Evolutionary conservation across 2,113 vertebrate species (phyloP).

Genomic region (Rhombomys opimus): DNA sequence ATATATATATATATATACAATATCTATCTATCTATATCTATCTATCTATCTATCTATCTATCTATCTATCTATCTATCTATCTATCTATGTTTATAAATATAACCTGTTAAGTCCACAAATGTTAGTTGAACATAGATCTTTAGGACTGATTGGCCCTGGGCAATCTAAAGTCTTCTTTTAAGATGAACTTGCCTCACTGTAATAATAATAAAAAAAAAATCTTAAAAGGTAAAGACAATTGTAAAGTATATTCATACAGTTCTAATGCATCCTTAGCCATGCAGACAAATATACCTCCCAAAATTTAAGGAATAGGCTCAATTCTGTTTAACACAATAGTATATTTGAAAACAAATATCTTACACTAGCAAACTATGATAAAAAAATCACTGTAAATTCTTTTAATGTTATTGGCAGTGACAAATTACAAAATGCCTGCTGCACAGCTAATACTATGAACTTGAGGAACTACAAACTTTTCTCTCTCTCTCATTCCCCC

Average conservation of each 20-base stretch:
- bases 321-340: background rate
- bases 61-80: too few relatives aligned
- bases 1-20: too few relatives aligned
- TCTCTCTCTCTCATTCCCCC: background rate
- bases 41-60: too few relatives aligned
- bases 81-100: background rate
- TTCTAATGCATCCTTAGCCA: background rate
- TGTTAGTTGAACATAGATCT: too few relatives aligned
- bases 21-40: too few relatives aligned
- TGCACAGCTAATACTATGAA: background rate
- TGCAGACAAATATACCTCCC: background rate
- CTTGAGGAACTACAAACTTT: background rate
- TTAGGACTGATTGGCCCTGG: background rate
- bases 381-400: constrained; percentile 44
- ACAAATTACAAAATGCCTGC: background rate
- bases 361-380: background rate
- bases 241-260: background rate
- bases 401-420: constrained; percentile 17
- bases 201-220: background rate
- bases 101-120: background rate
- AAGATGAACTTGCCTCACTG: background rate
- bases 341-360: background rate
- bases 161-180: background rate
- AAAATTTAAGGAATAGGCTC: constrained; percentile 1
- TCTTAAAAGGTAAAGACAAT: background rate